Base-by-base conservation (phyloP, 2,888 invertebrate species). In the Pardosa pseudoannulata region DNA sequence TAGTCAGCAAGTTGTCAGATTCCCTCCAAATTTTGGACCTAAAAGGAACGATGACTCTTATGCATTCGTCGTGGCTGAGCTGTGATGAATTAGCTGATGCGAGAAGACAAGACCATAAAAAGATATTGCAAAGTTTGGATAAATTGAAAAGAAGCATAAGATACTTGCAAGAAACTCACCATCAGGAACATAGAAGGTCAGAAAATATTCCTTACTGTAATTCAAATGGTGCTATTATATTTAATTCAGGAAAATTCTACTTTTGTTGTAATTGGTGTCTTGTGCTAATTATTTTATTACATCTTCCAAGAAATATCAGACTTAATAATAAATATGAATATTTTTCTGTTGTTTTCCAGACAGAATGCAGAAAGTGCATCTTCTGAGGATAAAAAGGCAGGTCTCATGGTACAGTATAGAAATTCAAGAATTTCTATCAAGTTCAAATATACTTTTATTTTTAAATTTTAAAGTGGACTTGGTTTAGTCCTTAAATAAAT, bases 71-170 rank as follows among this genome's bases (percentile, higher is more conserved):
- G 3, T 85, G 85, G 85, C 46, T 79, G 29, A 79, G 64, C 23
- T 79, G 74, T 36, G 85, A 85, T 27, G 85, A 85, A 67, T 41
- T 85, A 27, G 73, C 85, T 62, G 79, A 85, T 79, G 85, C 85
- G 27, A 79, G 85, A 56, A 67, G 85, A 2, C 85, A 74, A 31
- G 85, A 85, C 70, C 85, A 85, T 36, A 79, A 79, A 29, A 85
- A 79, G 46, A 85, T 85, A 28, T 36, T 85, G 6, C 79, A 85
- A 67, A 50, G 74, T 29, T 36, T 85, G 16, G 85, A 85, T 62
- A 79, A 79, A 70, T 31, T 85, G 68, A 85, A 85, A n/a, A 85
- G 39, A 41, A 79, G 31, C 68, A 41, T 74, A 68, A 39, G 85
- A 16, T 79, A 85, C 70, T 70, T 74, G 32, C 85, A 85, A 73